Conservation (phyloP, 1,140 invertebrate genomes). For the Drosophila navojoa region DNA sequence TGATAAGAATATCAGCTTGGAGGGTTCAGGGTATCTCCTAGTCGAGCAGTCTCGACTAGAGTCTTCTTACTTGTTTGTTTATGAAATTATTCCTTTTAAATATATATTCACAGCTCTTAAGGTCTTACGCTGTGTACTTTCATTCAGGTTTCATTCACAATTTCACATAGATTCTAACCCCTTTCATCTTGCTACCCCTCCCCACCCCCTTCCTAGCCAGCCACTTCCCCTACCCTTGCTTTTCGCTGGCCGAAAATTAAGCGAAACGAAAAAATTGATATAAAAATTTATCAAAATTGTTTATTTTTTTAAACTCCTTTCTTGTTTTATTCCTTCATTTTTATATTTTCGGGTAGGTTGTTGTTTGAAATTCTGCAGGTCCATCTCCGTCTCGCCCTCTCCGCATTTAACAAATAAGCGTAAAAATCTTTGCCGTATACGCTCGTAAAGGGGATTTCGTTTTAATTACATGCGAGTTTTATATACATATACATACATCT, state of each 20-base stretch:
- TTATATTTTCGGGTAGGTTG: slow-evolving; percentile 52
- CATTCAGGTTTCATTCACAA: too few relatives aligned
- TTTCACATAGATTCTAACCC: neutral
- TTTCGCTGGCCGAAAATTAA: slow-evolving; percentile 16
- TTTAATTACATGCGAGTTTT: slow-evolving; percentile 79
- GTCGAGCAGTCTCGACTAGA: too few relatives aligned
- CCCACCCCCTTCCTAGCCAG: neutral
- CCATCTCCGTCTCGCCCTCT: slow-evolving; percentile 3
- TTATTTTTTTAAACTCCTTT: neutral
- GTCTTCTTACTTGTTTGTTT: too few relatives aligned
- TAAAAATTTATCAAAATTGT: slow-evolving; percentile 57
- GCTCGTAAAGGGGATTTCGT: slow-evolving; percentile 76
- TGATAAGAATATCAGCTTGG: too few relatives aligned
- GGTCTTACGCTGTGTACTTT: too few relatives aligned
- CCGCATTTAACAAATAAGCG: slow-evolving; percentile 63
- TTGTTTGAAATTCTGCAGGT: slow-evolving; percentile 68
- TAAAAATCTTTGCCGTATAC: slow-evolving; percentile 72
- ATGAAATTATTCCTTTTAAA: too few relatives aligned
- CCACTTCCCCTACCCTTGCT: neutral
- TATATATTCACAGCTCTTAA: too few relatives aligned
- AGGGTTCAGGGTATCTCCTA: too few relatives aligned
- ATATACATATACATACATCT: neutral
- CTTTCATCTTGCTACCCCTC: neutral
- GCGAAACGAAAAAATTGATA: slow-evolving; percentile 38
- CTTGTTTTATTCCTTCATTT: slow-evolving; percentile 16